These are phyloP conservation scores for Theretra japonica DNA, from an alignment of 2,888 invertebrate genomes.

Conservation along the genomic window DNA sequence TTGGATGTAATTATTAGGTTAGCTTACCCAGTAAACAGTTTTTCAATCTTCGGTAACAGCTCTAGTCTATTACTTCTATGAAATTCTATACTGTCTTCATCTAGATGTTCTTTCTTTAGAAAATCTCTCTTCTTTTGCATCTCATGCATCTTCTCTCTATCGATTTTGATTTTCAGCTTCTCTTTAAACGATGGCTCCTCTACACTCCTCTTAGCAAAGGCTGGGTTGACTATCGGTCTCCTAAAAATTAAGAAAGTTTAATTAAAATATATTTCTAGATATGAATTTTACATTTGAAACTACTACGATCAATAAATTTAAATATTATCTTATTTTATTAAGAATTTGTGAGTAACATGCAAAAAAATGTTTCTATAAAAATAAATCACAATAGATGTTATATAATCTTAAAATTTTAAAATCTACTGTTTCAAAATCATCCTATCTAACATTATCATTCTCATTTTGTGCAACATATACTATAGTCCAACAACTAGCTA, in stretches of 20 bases:
- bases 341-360: too few species aligned
- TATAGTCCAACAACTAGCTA: too few species aligned
- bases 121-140: constrained; percentile 58
- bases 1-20: background rate
- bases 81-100: constrained; percentile 69
- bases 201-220: constrained; percentile 71
- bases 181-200: constrained; percentile 62
- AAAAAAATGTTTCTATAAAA: too few species aligned
- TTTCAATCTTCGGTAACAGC: constrained; percentile 86
- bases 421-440: too few species aligned
- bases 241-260: constrained; percentile 54
- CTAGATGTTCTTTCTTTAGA: constrained; percentile 60
- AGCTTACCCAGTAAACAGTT: constrained; percentile 86
- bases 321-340: too few species aligned
- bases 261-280: too few species aligned
- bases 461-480: too few species aligned
- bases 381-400: too few species aligned
- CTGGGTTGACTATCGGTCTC: constrained; percentile 63
- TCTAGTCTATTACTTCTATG: constrained; percentile 86
- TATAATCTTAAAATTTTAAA: too few species aligned
- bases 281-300: too few species aligned
- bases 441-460: too few species aligned
- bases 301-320: too few species aligned
- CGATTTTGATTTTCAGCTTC: constrained; percentile 67
- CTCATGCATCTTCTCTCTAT: constrained; percentile 69